Evolutionary conservation across 2,888 invertebrate species (phyloP), one percentile per base, ranked within the genome.

Genomic region (Drosophila emarginata): DNA sequence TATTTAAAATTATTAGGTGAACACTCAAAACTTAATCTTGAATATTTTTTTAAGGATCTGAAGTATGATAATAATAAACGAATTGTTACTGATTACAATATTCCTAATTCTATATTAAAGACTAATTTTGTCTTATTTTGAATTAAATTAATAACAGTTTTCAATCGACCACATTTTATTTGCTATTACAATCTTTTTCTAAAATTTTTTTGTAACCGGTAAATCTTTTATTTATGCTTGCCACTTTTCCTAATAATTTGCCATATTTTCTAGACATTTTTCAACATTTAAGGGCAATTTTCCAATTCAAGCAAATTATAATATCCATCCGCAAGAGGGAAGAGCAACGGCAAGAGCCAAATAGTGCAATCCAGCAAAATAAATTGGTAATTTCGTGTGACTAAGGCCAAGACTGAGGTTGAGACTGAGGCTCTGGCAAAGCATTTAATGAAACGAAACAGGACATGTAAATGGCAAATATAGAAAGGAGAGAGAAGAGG

Each of bases 301-400:
- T 45, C 45, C 45, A 45, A 45, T 45, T 45, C 45, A 45, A 45
- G 45, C 18, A 45, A 21, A 45, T 45, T 45, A 45, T 45, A 45
- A 45, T 45, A 45, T 45, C 45, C 45, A 45, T 45, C 45, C 21
- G 45, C 59, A 67, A 15, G 26, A 26, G 37, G 53, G 9, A 32
- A 40, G 58, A 58, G 39, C 74, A 66, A 52, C 64, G 66, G 53
- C 62, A 63, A 69, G 70, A 64, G 56, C 66, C 71, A 76, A 69
- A 81, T 45, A 77, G 79, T 70, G 70, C 75, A 67, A 57, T 60
- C 83, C 74, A 86, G 86, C 78, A 83, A 87, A 84, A 84, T 88
- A 88, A 86, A 84, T 84, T 88, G 87, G 80, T 88, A 84, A 88
- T 84, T 88, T 84, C 78, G 83, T 79, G 84, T 67, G 80, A 81